These are phyloP conservation scores for Phaedon cochleariae DNA, from an alignment of 2,888 invertebrate species.

Conservation along the genomic window DNA sequence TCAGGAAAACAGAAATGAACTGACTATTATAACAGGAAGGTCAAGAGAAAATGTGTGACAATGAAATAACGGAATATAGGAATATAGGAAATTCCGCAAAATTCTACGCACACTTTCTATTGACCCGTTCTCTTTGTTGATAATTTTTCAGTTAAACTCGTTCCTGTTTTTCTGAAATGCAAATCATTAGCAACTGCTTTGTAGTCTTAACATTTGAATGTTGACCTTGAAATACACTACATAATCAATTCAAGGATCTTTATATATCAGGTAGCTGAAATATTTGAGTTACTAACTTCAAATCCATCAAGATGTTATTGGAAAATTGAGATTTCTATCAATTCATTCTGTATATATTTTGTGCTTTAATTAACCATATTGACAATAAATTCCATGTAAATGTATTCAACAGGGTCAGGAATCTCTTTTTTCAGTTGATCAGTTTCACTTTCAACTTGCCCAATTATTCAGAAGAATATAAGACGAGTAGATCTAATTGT, in stretches of 20 bases:
- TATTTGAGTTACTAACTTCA: background rate
- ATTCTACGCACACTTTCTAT: too few species aligned
- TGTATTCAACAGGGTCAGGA: constrained; percentile 36
- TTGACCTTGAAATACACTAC: background rate
- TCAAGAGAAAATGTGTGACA: background rate
- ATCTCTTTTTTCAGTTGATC: constrained; percentile 41
- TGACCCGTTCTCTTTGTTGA: too few species aligned
- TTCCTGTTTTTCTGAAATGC: constrained; percentile 23
- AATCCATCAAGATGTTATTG: background rate
- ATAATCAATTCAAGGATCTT: constrained; percentile 28
- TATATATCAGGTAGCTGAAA: background rate
- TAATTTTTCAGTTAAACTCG: too few species aligned
- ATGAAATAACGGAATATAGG: background rate
- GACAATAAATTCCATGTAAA: constrained; percentile 38
- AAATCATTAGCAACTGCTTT: constrained; percentile 29
- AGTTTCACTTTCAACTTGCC: constrained; percentile 17
- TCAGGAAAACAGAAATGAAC: constrained; percentile 17
- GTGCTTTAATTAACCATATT: constrained; percentile 5
- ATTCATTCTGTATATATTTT: constrained; percentile 23
- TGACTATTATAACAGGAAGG: too few species aligned
- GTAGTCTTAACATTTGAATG: constrained; percentile 25
- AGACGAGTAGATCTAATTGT: constrained; percentile 34
- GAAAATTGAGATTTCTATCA: constrained; percentile 41
- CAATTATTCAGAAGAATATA: constrained; percentile 27
- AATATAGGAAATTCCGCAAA: too few species aligned